Conservation (phyloP, 1,140 invertebrate genomes). For the Ephestia elutella region DNA sequence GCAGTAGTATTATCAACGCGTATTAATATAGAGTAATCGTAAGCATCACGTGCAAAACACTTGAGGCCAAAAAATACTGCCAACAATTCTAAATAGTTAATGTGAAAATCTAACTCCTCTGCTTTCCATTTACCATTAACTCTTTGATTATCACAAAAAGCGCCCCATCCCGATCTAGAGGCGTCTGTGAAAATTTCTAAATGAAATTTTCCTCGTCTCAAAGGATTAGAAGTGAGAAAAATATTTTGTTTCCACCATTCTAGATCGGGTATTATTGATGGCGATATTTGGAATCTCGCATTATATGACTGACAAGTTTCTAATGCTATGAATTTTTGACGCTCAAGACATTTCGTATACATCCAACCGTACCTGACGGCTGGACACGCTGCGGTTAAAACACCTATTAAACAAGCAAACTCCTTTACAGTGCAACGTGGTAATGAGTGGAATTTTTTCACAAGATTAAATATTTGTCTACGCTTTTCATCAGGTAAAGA, state of each 20-base stretch:
- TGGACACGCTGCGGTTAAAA: slow-evolving; percentile 16
- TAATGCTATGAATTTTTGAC: slow-evolving; percentile 15
- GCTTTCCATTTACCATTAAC: slow-evolving; percentile 35
- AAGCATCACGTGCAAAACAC: slow-evolving; percentile 33
- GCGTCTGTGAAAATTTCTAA: slow-evolving; percentile 56
- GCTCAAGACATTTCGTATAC: slow-evolving; percentile 15
- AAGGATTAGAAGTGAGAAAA: slow-evolving; percentile 11
- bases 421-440: slow-evolving; percentile 19
- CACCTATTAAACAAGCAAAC: slow-evolving; percentile 17
- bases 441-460: slow-evolving; percentile 15
- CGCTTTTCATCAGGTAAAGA: slow-evolving; percentile 26
- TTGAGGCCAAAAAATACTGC: slow-evolving; percentile 44
- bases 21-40: slow-evolving; percentile 35
- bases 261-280: slow-evolving; percentile 23
- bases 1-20: slow-evolving; percentile 55
- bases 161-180: slow-evolving; percentile 44
- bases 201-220: slow-evolving; percentile 18
- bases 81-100: slow-evolving; percentile 52
- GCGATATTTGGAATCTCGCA: slow-evolving; percentile 10
- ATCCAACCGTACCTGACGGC: slow-evolving; percentile 6
- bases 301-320: slow-evolving; percentile 10
- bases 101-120: slow-evolving; percentile 27
- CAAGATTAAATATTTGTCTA: slow-evolving; percentile 14
- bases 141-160: slow-evolving; percentile 26
- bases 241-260: slow-evolving; percentile 40